Percentiles rank a stretch among this genome's conserved stretches.
These are phyloP conservation scores for Drosophila santomea DNA, from an alignment of 1,140 invertebrate genomes.

Conservation along the genomic window DNA sequence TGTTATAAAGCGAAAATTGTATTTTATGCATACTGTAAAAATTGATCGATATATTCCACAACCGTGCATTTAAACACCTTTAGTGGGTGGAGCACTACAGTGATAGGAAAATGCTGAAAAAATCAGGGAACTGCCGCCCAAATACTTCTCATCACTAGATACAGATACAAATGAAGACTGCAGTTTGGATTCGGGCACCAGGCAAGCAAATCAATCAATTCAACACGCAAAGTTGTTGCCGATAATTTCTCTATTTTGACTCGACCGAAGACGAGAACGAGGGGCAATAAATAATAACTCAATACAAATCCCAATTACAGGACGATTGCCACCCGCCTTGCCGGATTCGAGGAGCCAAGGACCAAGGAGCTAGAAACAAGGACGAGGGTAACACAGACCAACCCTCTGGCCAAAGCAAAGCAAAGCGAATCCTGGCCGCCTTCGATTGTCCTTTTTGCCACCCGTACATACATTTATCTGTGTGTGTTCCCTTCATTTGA, in stretches of 20 bases:
- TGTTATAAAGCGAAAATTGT: too few relatives aligned
- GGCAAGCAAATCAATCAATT: slow-evolving; percentile 77
- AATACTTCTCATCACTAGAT: neutral
- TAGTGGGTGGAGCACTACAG: too few relatives aligned
- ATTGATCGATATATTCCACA: too few relatives aligned
- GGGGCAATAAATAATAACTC: slow-evolving; percentile 83
- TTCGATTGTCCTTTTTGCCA: slow-evolving; percentile 73
- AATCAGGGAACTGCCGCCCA: neutral
- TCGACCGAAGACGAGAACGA: slow-evolving; percentile 11
- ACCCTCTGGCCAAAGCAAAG: slow-evolving; percentile 48
- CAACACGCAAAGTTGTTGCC: slow-evolving; percentile 75
- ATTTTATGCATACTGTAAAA: too few relatives aligned
- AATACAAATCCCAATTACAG: slow-evolving; percentile 83
- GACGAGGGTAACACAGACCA: slow-evolving; percentile 46
- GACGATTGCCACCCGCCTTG: slow-evolving; percentile 77
- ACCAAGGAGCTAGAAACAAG: slow-evolving; percentile 26
- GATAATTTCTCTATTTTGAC: slow-evolving; percentile 83
- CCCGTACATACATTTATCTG: slow-evolving; percentile 42
- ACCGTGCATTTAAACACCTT: too few relatives aligned
- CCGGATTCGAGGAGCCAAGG: slow-evolving; percentile 33
- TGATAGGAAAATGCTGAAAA: too few relatives aligned
- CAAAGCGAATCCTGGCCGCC: slow-evolving; percentile 61
- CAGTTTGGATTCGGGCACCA: slow-evolving; percentile 42
- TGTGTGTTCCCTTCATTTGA: slow-evolving; percentile 78
- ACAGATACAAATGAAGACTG: slow-evolving; percentile 42